Percentiles rank a stretch among this genome's conserved stretches.
Conservation (phyloP, 2,113 vertebrate genomes). For the Sterna hirundo region DNA sequence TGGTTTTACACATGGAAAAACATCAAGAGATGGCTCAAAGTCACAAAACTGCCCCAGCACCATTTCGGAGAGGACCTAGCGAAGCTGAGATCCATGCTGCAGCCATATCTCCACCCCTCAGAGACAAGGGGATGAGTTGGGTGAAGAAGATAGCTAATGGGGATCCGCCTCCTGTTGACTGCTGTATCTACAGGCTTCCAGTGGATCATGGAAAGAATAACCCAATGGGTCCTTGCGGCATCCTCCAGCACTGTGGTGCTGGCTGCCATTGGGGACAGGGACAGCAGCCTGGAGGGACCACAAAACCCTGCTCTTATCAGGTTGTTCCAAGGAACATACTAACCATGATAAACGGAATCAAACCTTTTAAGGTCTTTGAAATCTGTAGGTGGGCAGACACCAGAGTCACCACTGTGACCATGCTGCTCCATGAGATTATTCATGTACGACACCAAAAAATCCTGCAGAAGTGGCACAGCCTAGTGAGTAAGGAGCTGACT, state of each 20-base stretch:
- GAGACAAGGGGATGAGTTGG: neutral
- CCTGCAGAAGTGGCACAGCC: neutral
- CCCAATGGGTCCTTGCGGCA: neutral
- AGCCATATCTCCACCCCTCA: neutral
- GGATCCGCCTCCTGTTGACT: neutral
- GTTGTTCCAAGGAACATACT: neutral
- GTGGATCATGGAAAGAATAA: neutral
- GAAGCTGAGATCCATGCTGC: neutral
- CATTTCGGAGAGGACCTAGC: neutral
- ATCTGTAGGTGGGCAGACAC: neutral
- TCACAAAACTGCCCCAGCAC: neutral
- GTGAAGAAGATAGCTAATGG: neutral
- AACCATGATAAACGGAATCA: neutral
- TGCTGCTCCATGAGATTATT: neutral
- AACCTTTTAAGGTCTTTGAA: neutral
- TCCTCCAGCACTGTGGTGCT: neutral
- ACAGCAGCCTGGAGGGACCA: neutral
- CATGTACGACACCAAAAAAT: neutral
- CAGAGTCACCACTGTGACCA: neutral
- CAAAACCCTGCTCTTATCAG: neutral
- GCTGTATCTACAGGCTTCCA: neutral
- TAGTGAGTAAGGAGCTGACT: neutral
- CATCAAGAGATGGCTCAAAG: neutral
- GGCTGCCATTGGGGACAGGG: neutral
- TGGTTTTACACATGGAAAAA: neutral